Base-by-base conservation (phyloP, 2,888 invertebrate species). In the Nebria salina region DNA sequence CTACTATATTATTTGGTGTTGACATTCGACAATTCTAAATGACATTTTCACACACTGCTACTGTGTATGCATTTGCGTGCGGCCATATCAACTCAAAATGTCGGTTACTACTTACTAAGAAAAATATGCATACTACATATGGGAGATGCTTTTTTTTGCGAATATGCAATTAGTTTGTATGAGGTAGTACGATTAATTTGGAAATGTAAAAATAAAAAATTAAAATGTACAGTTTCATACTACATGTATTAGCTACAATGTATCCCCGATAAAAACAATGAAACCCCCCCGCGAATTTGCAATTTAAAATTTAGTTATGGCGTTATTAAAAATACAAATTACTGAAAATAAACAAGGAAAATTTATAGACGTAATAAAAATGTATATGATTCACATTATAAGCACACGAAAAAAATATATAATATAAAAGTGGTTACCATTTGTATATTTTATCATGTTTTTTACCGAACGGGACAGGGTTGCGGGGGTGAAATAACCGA, bases 31-130 rank as follows among this genome's bases (percentile, higher is more conserved):
- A 66, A 15, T 66, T 66, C 66, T 25, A 66, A 66, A 66, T 66
- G 66, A 66, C 66, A 66, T 66, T 66, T 66, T 66, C 66, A 66
- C 66, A 66, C 66, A 66, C 66, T 20, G 7, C 15, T 11, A n/a
- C 66, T 65, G 15, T 66, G 66, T 5, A 66, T 66, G n/a, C 66
- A 25, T 34, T 34, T 34, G 34, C 34, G 34, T 34, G 34, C 5
- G 34, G 5, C 34, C 34, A 34, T 34, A 34, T 34, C 34, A 34
- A 34, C 34, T 34, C 34, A 34, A 34, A 20, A 20, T 20, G 20
- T 20, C 20, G 20, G 20, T 20, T 1, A 20, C 20, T 20, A 20
- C 20, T 20, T 20, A 20, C 20, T 20, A 20, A 20, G 20, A 20
- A 20, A 20, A 20, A 20, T 20, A 20, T 20, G 20, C 20, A 20